Percentiles rank a stretch among this genome's conserved stretches.
These are phyloP conservation scores for Dipodomys ordii DNA, from an alignment of 2,113 vertebrate species.

Conservation along the genomic window DNA sequence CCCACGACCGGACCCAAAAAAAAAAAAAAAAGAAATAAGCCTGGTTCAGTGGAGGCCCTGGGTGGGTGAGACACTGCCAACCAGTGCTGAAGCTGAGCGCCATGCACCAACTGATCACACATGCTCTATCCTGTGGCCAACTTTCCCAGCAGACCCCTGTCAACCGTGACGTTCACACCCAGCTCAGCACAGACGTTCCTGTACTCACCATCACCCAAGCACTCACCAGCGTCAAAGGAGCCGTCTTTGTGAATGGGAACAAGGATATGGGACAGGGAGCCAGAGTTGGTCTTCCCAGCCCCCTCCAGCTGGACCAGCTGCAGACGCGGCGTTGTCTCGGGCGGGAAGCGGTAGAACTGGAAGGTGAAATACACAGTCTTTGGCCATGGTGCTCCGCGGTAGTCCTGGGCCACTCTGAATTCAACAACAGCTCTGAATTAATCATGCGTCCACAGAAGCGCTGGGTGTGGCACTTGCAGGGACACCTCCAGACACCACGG, in stretches of 20 bases:
- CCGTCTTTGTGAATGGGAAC: constrained; percentile 86
- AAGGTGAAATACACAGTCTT: constrained; percentile 93
- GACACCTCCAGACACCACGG: not conserved
- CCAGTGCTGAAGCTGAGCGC: fast-evolving
- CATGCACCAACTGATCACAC: fast-evolving
- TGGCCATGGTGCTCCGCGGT: constrained; percentile 84
- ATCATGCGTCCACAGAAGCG: fast-evolving
- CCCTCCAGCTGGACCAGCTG: constrained; percentile 84
- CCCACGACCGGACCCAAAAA: too few relatives aligned
- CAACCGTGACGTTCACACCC: too few relatives aligned
- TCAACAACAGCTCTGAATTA: constrained; percentile 1
- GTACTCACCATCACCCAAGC: fast-evolving
- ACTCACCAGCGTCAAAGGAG: constrained; percentile 86
- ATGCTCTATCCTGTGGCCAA: fast-evolving
- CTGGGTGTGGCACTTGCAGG: fast-evolving
- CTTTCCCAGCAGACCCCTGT: too few relatives aligned
- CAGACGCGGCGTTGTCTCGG: constrained; percentile 89
- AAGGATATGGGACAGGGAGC: constrained; percentile 86
- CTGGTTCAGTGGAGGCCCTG: not conserved
- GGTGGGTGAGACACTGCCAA: fast-evolving
- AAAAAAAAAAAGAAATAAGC: too few relatives aligned
- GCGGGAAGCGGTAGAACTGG: constrained; percentile 96
- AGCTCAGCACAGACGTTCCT: fast-evolving
- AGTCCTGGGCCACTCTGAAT: constrained; percentile 84
- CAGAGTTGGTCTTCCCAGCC: not conserved